Base-by-base conservation (phyloP, 2,113 vertebrate species). In the Gymnorhina tibicen region DNA sequence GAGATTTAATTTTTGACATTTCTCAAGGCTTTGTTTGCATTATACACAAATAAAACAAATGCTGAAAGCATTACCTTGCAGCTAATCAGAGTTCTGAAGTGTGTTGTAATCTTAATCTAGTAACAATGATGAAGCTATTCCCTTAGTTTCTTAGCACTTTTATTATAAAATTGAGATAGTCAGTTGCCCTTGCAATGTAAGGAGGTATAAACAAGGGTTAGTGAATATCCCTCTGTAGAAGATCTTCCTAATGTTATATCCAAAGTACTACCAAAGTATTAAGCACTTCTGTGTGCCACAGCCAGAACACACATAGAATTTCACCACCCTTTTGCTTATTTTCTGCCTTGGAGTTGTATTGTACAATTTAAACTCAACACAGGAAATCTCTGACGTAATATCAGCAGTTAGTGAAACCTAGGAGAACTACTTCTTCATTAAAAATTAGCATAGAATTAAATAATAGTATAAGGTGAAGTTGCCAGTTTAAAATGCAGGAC, bases 271-370 rank as follows among this genome's bases (percentile, higher is more conserved):
- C 8, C 18, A 27, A 72, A 44, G 6, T 56, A 27, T 67, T 74
- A 42, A 87, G 78, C 10, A 10, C 1, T 55, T 76, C 14, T 35
- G n/a, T 58, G 24, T 28, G 9, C 16, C 33, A 41, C 23, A 66
- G 27, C 9, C 37, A 39, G 60, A 84, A 27, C 5, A 30, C 0
- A 0, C 6, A 6, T 8, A 52, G 3, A 52, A 0, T 75, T 91
- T 86, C 64, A 68, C 14, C 30, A 80, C 4, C 4, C 8, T 63
- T 89, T 83, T 1, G 3, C 5, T 63, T 80, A 39, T 27, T 84
- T 88, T 79, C 63, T 81, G 3, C 67, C 33, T 74, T 58, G 16
- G 79, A 69, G 20, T 76, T 42, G 9, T 32, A 35, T 13, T 72
- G 35, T 44, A 64, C 55, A 59, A 77, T 69, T 89, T 89, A 44